Evolutionary conservation across 2,113 vertebrate species (phyloP).

Genomic region (Rhynchopsitta pachyrhyncha): DNA sequence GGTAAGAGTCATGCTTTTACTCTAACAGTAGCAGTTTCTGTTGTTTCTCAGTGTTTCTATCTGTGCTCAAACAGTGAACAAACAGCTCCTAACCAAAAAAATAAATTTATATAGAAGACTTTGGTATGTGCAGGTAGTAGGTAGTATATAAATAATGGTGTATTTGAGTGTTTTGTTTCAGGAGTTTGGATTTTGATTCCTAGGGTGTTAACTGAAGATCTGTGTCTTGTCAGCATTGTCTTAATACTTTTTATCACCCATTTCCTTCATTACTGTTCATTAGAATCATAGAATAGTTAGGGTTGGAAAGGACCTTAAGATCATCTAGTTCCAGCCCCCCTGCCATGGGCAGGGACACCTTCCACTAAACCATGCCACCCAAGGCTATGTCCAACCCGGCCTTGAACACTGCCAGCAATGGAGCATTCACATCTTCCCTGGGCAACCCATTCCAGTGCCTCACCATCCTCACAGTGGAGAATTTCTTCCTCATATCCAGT

Average conservation of each 20-base stretch:
- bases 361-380: too few species aligned
- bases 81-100: neutral
- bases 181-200: neutral
- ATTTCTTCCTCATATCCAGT: too few species aligned
- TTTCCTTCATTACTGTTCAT: neutral
- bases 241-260: neutral
- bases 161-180: neutral
- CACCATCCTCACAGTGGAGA: too few species aligned
- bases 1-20: conserved; percentile 72
- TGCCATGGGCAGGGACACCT: too few species aligned
- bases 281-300: too few species aligned
- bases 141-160: neutral
- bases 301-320: too few species aligned
- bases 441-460: too few species aligned
- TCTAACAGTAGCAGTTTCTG: neutral
- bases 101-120: neutral
- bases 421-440: too few species aligned
- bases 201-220: neutral
- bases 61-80: neutral
- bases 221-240: neutral
- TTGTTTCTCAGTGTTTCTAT: neutral
- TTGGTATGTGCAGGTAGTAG: neutral
- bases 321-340: too few species aligned
- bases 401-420: too few species aligned
- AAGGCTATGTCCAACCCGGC: too few species aligned